These are phyloP conservation scores for Otus sunia DNA, from an alignment of 2,113 vertebrate species.

Conservation along the genomic window DNA sequence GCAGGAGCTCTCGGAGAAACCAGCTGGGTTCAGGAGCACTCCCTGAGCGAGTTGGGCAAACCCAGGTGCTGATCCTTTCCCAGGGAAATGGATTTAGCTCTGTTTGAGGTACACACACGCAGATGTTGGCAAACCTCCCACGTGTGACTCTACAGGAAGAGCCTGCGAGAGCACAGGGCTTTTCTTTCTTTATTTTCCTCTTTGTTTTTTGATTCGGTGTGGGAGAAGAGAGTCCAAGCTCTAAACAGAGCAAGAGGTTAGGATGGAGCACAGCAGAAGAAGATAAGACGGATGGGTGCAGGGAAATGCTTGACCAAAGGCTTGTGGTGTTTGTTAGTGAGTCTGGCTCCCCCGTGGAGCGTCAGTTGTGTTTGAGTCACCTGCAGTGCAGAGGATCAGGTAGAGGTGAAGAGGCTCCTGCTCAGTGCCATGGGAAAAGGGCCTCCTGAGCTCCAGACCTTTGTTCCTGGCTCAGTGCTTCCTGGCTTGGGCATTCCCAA, in stretches of 20 bases:
- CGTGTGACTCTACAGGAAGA: not conserved
- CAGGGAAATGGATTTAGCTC: not conserved
- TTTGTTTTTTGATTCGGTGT: not conserved
- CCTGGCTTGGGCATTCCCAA: not conserved
- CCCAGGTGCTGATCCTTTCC: not conserved
- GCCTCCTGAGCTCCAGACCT: not conserved
- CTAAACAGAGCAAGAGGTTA: not conserved
- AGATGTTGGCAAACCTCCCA: slow-evolving; percentile 1
- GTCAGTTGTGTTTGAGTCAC: not conserved
- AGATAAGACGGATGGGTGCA: not conserved
- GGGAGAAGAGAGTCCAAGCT: not conserved
- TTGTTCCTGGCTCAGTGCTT: not conserved
- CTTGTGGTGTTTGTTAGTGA: not conserved
- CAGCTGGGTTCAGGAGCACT: not conserved
- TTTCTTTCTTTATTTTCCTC: not conserved
- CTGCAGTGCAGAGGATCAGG: not conserved
- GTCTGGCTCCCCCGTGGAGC: fast-evolving
- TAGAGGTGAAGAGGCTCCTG: not conserved
- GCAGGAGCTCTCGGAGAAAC: not conserved
- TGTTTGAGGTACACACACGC: not conserved
- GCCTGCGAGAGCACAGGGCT: not conserved
- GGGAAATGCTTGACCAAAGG: not conserved
- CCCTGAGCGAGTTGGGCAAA: fast-evolving
- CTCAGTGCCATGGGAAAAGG: not conserved
- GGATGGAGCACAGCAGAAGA: not conserved